Base-by-base conservation (phyloP, 2,113 vertebrate genomes). In the Solea solea region DNA sequence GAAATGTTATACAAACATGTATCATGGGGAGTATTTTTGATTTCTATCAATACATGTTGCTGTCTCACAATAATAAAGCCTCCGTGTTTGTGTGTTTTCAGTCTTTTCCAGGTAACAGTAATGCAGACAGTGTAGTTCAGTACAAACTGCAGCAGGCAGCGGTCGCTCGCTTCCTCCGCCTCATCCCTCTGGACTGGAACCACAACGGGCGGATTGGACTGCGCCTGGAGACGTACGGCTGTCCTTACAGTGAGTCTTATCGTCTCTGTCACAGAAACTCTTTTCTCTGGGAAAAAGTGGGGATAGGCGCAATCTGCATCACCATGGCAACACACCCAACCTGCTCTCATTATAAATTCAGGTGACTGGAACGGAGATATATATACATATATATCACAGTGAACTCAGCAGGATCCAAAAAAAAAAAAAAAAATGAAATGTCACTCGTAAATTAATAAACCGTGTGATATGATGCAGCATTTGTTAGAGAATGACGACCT, bases 151-250 rank as follows among this genome's bases (percentile, higher is more conserved):
- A 86, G 77, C 87, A 83, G 69, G 68, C 85, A 4, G 81, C 76
- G 0, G 45, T 87, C 11, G 88, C 90, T 55, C 88, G 88, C 62
- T 91, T 87, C 75, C 86, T 91, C n/a, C 84, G 88, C 39, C 84
- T 91, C 76, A 25, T 88, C 54, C 90, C 90, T 51, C 76, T 90
- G 64, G 81, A 74, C 79, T 88, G 88, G 90, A 90, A 91, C 56
- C 79, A 78, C 72, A 84, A 28, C 46, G 88, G 90, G 13, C 76
- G 90, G 62, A 89, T 91, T 41, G 90, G 90, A 63, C 88, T 91
- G 2, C 70, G 90, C 12, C 84, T 91, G 70, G 90, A 91, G 81
- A 46, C 81, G 12, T 89, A 91, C 27, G 88, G 90, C 1, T 91
- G 90, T 76, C 84, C 87, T 25, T 86, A 90, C 69, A 66, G 86